A percentile compares a stretch with the other conserved stretches of the same genome.
phyloP scores from a whole-genome alignment of 2,888 invertebrate genomes.

The Steinernema hermaphroditum region DNA sequence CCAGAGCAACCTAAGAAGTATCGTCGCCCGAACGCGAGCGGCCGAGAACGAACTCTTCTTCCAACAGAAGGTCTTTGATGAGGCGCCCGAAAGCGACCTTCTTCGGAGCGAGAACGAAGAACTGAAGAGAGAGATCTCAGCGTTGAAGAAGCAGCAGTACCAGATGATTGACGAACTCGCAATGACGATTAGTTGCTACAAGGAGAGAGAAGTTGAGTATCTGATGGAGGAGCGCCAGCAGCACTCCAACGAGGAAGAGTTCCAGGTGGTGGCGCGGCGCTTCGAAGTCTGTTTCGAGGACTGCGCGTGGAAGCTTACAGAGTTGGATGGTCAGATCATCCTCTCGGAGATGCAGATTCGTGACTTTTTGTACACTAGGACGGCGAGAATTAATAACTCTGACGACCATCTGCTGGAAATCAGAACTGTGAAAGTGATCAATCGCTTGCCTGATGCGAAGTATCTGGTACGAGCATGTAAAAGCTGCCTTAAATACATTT shows the following conservation, averaged over 20 bases:
- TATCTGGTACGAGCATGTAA: conserved; percentile 38
- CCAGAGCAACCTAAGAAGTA: conserved; percentile 14
- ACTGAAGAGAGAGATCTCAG: conserved; percentile 64
- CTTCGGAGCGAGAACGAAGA: conserved; percentile 36
- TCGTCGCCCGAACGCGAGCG: neutral
- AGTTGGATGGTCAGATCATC: conserved; percentile 94
- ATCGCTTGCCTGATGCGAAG: conserved; percentile 84
- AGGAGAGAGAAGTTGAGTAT: conserved; percentile 67
- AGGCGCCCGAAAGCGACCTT: neutral
- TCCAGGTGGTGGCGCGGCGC: conserved; percentile 46
- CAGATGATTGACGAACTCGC: conserved; percentile 88
- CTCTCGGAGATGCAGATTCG: conserved; percentile 92
- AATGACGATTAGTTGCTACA: conserved; percentile 79
- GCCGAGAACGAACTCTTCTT: conserved; percentile 30
- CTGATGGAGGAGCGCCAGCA: conserved; percentile 37
- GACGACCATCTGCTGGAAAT: conserved; percentile 94
- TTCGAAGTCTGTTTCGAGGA: conserved; percentile 87
- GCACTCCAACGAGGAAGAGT: conserved; percentile 35
- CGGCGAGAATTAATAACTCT: conserved; percentile 92
- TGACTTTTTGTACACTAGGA: conserved; percentile 95
- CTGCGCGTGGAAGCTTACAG: conserved; percentile 95
- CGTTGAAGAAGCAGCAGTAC: conserved; percentile 73
- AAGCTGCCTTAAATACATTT: neutral
- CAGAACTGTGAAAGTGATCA: conserved; percentile 91
- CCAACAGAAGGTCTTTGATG: conserved; percentile 33